Conservation (phyloP, 2,888 invertebrate species). For the Tricholauxania praeusta region DNA sequence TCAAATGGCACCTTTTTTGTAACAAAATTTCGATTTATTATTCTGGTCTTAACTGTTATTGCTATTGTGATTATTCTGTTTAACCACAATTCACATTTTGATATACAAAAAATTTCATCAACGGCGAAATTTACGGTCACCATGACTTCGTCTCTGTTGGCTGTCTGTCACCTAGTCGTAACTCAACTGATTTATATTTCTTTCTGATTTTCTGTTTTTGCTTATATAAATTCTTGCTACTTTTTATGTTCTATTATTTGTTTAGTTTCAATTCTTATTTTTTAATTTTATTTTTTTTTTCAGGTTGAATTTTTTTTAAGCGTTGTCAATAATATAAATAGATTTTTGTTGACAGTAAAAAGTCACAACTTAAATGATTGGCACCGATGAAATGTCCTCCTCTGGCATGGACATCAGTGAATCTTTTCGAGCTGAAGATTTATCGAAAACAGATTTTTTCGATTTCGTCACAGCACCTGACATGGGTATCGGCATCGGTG, state of each 20-base stretch:
- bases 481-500: conserved; percentile 69
- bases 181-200: conserved; percentile 24
- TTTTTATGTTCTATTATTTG: conserved; percentile 19
- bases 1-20: conserved; percentile 1
- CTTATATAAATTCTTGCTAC: conserved; percentile 16
- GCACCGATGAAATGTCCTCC: conserved; percentile 68
- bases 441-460: conserved; percentile 89
- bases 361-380: conserved; percentile 59
- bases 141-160: too few relatives aligned
- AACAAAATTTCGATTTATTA: conserved; percentile 7
- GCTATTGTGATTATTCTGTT: background rate
- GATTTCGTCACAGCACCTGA: conserved; percentile 88
- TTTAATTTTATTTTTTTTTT: conserved; percentile 9
- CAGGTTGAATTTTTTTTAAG: conserved; percentile 16
- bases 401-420: conserved; percentile 85
- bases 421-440: conserved; percentile 82
- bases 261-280: background rate
- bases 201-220: conserved; percentile 30
- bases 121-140: too few relatives aligned
- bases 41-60: too few relatives aligned
- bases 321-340: background rate
- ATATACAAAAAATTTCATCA: background rate
- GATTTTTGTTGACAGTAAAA: too few relatives aligned
- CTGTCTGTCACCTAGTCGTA: background rate
- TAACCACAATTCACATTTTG: background rate